Evolutionary conservation across 2,113 vertebrate species (phyloP), one percentile per base, ranked within the genome.

Genomic region (Hiodon tergisus): DNA sequence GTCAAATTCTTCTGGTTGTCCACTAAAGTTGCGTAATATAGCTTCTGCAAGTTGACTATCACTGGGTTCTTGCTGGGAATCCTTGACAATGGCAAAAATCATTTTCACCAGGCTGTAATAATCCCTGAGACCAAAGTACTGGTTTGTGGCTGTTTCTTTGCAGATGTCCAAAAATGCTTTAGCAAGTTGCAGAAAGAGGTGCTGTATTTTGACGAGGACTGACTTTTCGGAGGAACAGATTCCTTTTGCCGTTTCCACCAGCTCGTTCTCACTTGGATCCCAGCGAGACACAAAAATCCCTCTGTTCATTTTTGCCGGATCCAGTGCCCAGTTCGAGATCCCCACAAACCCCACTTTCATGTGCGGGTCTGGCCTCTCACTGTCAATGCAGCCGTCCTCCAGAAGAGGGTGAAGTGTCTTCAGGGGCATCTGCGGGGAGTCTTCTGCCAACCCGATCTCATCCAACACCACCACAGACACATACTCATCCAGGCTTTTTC

Each of bases 231-330:
- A 88, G 51, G 83, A 87, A 78, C 92, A 92, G 66, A 93, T 93
- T 50, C 88, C 89, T 46, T 88, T 85, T 61, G 92, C 92, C 9
- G 90, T 93, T 74, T 91, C 79, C 63, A 92, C 85, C 46, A 92
- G 86, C 75, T 93, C 91, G 8, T 86, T 77, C 71, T 91, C 81
- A 71, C 83, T 91, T 3, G 90, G 91, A 72, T 91, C 91, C 78
- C 89, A 86, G 17, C 90, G 85, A 62, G 89, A 89, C 3, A 93
- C 88, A 81, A 93, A 91, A 74, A 93, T 90, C 14, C 92, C 92
- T 61, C 92, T 80, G 82, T 93, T 93, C 90, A 93, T 93, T 79
- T 93, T 93, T 48, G 91, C 92, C 68, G 91, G 91, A 79, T 93
- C 92, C 1, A 93, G 83, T 78, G 91, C 91, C 91, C 92, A 93